A percentile compares a stretch with the other conserved stretches of the same genome.
Evolutionary conservation across 2,797 vertebrate genomes (phyloP).

Genomic region (Hylomyscus alleni): DNA sequence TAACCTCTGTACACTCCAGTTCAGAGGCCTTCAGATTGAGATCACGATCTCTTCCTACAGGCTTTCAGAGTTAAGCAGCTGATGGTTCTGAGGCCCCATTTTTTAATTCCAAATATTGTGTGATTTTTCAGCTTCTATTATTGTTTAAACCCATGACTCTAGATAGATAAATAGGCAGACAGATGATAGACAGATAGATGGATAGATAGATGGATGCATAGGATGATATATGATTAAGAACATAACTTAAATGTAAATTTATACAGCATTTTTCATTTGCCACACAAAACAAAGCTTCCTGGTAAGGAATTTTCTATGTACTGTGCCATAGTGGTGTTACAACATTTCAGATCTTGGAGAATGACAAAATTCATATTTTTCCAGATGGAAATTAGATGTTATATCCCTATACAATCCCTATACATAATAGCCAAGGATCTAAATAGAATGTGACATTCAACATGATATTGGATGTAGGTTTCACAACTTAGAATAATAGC

Average conservation of each 20-base stretch:
- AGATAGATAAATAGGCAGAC: neutral
- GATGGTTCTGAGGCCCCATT: neutral
- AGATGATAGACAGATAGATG: neutral
- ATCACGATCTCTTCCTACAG: neutral
- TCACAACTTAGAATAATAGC: neutral
- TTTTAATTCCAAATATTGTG: neutral
- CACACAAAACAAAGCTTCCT: neutral
- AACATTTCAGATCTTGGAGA: neutral
- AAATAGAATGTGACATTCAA: neutral
- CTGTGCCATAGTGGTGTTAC: neutral
- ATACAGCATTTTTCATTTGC: neutral
- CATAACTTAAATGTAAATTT: neutral
- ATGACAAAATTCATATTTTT: neutral
- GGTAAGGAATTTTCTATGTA: neutral
- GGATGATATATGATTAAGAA: neutral
- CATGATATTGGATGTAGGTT: neutral
- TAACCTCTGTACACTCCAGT: neutral
- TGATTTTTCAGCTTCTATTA: neutral
- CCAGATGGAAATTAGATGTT: neutral
- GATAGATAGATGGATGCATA: neutral
- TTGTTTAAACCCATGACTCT: neutral
- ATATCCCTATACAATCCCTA: neutral
- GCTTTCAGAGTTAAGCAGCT: neutral
- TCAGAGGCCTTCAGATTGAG: neutral
- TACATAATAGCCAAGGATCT: slow-evolving; percentile 1